phyloP scores from a whole-genome alignment of 2,888 invertebrate genomes.

The Scotopteryx bipunctaria region DNA sequence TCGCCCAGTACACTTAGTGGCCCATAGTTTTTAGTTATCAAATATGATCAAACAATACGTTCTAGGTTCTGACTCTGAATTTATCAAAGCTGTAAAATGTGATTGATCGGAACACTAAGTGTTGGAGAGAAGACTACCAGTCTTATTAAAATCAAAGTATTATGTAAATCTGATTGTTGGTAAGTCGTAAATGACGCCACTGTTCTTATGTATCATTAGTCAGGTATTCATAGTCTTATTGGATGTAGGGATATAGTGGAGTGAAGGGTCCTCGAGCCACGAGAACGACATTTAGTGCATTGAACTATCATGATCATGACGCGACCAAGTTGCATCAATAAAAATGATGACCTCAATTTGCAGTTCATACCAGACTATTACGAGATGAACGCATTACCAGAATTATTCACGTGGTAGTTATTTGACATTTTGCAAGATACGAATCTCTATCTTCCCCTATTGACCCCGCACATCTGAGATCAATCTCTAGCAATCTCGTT shows the following conservation, averaged over 20 bases:
- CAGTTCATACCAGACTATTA: slow-evolving; percentile 44
- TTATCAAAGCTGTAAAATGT: too few species aligned
- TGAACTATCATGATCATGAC: slow-evolving; percentile 53
- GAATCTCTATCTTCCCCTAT: slow-evolving; percentile 51
- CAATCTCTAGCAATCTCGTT: slow-evolving; percentile 18
- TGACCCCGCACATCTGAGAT: slow-evolving; percentile 47
- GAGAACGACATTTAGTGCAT: slow-evolving; percentile 46
- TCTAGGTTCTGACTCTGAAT: too few species aligned
- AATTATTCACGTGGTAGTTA: slow-evolving; percentile 47
- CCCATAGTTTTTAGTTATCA: too few species aligned
- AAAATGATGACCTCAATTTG: slow-evolving; percentile 56
- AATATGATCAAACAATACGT: too few species aligned
- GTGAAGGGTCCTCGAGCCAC: slow-evolving; percentile 45
- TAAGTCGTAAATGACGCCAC: too few species aligned
- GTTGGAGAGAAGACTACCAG: too few species aligned
- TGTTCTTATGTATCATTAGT: too few species aligned
- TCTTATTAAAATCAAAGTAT: too few species aligned
- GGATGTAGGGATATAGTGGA: slow-evolving; percentile 29
- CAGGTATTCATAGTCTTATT: slow-evolving; percentile 14
- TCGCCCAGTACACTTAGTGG: too few species aligned
- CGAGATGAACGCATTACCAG: slow-evolving; percentile 51
- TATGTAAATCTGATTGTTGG: too few species aligned
- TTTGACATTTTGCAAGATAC: slow-evolving; percentile 64
- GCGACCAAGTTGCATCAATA: slow-evolving; percentile 53
- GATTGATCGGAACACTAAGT: too few species aligned